Evolutionary conservation across 2,113 vertebrate genomes (phyloP), one percentile per base, ranked within the genome.

Genomic region (Emydocephalus ijimae): DNA sequence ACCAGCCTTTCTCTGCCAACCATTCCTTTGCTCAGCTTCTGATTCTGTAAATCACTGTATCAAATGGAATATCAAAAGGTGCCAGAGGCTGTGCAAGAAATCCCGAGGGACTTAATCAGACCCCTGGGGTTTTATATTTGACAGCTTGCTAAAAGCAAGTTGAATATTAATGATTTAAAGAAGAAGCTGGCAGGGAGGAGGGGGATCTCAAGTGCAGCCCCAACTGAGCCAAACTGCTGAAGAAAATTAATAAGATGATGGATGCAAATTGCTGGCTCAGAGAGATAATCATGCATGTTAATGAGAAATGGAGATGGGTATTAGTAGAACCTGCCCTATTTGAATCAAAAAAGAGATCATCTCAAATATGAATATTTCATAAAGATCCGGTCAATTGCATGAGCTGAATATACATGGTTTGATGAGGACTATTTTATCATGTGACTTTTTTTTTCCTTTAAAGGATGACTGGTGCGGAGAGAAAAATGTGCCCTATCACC

Each of bases 241-340:
- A n/a, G 91, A 85, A 93, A 64, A 87, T 85, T 92, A 92, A 92
- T 92, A 81, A 92, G 45, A 48, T 93, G 55, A 93, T 86, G 20
- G 86, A 93, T 90, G 89, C 24, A 90, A 93, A 90, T 90, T 50
- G 56, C n/a, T 93, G 52, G 81, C 74, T 87, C n/a, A 3, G 14
- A 85, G 81, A 90, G 48, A 93, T 93, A 90, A 90, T 90, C 89
- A 64, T 90, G 92, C 89, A 93, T 93, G 89, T 90, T 90, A 93
- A 93, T 90, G 89, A 87, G 81, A 89, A 64, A 34, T 90, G 81
- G 56, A 93, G 81, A 90, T 54, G 26, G 89, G 54, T 90, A 64
- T 90, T 61, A 93, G 81, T 34, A 54, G 74, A 93, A 21, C 88
- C 45, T 61, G 23, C 43, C 56, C 59, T 34, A 64, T 93, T 48